These are phyloP conservation scores for Esox masquinongy DNA, from an alignment of 2,797 vertebrate genomes.

Conservation along the genomic window DNA sequence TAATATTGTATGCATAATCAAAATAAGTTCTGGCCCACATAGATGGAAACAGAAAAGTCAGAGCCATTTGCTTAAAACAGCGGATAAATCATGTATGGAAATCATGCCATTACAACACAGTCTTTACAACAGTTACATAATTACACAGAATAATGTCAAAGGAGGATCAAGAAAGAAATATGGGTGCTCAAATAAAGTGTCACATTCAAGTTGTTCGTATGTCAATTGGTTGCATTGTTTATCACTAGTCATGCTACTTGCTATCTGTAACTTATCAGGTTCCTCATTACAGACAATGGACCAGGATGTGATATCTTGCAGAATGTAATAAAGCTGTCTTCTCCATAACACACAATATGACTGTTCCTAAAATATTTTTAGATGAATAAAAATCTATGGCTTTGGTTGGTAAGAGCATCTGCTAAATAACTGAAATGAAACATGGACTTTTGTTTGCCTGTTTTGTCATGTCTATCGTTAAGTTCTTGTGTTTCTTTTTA, in stretches of 20 bases:
- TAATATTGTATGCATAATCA: too few relatives aligned
- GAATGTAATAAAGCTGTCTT: background rate
- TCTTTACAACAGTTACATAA: too few relatives aligned
- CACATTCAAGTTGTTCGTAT: background rate
- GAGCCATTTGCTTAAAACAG: too few relatives aligned
- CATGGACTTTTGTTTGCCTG: background rate
- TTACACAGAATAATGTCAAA: too few relatives aligned
- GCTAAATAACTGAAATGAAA: background rate
- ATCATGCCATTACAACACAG: too few relatives aligned
- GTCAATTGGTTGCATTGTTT: background rate
- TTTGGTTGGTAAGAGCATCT: background rate
- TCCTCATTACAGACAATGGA: background rate
- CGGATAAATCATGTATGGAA: too few relatives aligned
- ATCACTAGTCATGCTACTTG: background rate
- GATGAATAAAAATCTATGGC: background rate
- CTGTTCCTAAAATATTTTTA: background rate
- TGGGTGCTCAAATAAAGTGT: background rate
- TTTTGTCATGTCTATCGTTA: background rate
- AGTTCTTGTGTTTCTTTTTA: background rate
- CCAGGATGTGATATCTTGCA: background rate
- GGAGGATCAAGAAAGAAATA: background rate
- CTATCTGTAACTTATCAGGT: background rate
- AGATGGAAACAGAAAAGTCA: too few relatives aligned
- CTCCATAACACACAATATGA: background rate
- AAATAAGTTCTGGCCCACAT: too few relatives aligned